Evolutionary conservation across 2,797 vertebrate genomes (phyloP), one percentile per base, ranked within the genome.

Genomic region (Clarias platycephalus): DNA sequence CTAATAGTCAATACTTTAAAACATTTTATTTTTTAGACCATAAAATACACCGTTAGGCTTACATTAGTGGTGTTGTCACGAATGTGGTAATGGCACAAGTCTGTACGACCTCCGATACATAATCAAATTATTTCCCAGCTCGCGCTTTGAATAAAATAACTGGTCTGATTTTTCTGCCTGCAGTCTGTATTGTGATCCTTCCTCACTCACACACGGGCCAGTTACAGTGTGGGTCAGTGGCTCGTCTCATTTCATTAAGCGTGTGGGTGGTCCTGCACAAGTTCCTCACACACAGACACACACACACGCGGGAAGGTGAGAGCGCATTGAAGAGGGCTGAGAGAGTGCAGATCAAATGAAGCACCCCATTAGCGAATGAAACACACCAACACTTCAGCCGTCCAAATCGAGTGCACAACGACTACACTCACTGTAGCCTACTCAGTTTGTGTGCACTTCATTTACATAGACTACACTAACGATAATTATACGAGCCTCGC

Each of bases 261-360:
- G 26, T 85, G 88, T 89, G 87, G 87, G 88, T 89, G 88, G 88
- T 89, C 88, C 79, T 40, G 64, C 57, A 84, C 79, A 87, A 88
- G 66, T 84, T 62, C 66, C 81, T 63, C 75, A 49, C 60, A 31
- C 60, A 64, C 77, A 80, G 15, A 44, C 77, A 79, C 77, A 63
- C 34, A 64, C 77, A 79, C 77, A 44, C 78, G 75, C 77, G 57
- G 84, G 80, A 89, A 89, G 87, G 87, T 89, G 82, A 89, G 87
- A 84, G 81, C 87, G 31, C 81, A 85, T 55, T 84, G 85, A 85
- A 83, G 85, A 83, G 81, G 60, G 75, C 84, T 76, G 71, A 85
- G 78, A 86, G 80, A 86, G 82, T 83, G 75, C 81, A 78, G 80
- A 77, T 83, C 82, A 80, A 80, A 86, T 86, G 82, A 86, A 86